Base-by-base conservation (phyloP, 2,888 invertebrate species). In the Cheilosia vernalis region DNA sequence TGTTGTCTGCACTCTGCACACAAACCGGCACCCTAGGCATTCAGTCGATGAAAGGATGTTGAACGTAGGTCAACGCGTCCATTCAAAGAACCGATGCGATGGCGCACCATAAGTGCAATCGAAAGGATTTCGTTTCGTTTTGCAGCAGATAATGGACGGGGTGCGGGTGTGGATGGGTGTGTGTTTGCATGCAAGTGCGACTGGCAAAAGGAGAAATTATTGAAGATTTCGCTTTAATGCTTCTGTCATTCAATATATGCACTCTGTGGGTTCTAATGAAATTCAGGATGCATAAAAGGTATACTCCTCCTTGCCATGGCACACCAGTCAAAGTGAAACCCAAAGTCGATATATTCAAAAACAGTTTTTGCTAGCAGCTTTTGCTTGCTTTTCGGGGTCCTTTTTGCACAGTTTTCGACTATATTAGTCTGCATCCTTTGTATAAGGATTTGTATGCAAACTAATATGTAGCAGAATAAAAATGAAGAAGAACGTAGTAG, bases 261-360 rank as follows among this genome's bases (percentile, higher is more conserved):
- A 79, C 79, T 79, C 53, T 63, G 4, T 13, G 37, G 67, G 21
- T 27, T 79, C 69, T 84, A 84, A 80, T 84, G 79, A 84, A 83
- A 84, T 73, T 83, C 83, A 53, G 79, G 53, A 69, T 84, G 73
- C 69, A 84, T 69, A 74, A 69, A 78, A 74, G 67, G 74, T 51
- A 56, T 53, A 30, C 24, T 19, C 40, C 51, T 60, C 15, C 51
- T 61, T 21, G 44, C 51, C 0, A 2, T 4, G 19, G 27, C 17
- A 15, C 24, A n/a, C n/a, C n/a, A 74, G 84, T 74, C 84, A 84
- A 80, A 74, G 69, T 60, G 69, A 67, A 76, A 81, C 66, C 64
- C 76, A 76, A 84, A 85, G 81, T 85, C 81, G 85, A 81, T 85
- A 85, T 85, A 72, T 80, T 80, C 80, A 85, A 80, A 85, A 76